Evolutionary conservation across 1,140 invertebrate genomes (phyloP).

Genomic region (Vanessa tameamea): DNA sequence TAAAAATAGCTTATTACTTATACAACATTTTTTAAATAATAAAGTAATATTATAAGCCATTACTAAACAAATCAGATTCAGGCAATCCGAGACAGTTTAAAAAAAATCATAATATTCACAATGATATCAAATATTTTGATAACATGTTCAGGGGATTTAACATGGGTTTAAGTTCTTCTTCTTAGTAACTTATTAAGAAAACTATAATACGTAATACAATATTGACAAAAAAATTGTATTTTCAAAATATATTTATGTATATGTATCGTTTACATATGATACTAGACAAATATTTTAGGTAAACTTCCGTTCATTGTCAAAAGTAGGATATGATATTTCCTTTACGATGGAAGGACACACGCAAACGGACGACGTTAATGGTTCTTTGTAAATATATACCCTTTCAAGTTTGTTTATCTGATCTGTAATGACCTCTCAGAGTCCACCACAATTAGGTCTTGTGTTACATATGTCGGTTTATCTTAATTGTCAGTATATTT

Average conservation of each 20-base stretch:
- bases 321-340: slow-evolving; percentile 58
- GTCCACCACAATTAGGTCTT: slow-evolving; percentile 16
- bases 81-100: too few species aligned
- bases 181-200: background rate
- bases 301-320: slow-evolving; percentile 60
- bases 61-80: too few species aligned
- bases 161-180: background rate
- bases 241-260: background rate
- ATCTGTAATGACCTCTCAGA: slow-evolving; percentile 14
- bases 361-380: slow-evolving; percentile 30
- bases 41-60: too few species aligned
- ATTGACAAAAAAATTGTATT: background rate
- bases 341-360: slow-evolving; percentile 50
- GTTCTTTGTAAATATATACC: slow-evolving; percentile 9
- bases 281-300: slow-evolving; percentile 63
- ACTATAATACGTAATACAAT: too few species aligned
- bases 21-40: too few species aligned
- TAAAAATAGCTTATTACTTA: too few species aligned
- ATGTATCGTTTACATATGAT: slow-evolving; percentile 29
- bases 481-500: slow-evolving; percentile 13
- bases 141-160: too few species aligned
- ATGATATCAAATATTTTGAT: too few species aligned
- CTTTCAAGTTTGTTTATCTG: slow-evolving; percentile 23
- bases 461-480: slow-evolving; percentile 10
- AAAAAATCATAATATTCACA: too few species aligned